Evolutionary conservation across 2,113 vertebrate genomes (phyloP).

Genomic region (Carassius gibelio): DNA sequence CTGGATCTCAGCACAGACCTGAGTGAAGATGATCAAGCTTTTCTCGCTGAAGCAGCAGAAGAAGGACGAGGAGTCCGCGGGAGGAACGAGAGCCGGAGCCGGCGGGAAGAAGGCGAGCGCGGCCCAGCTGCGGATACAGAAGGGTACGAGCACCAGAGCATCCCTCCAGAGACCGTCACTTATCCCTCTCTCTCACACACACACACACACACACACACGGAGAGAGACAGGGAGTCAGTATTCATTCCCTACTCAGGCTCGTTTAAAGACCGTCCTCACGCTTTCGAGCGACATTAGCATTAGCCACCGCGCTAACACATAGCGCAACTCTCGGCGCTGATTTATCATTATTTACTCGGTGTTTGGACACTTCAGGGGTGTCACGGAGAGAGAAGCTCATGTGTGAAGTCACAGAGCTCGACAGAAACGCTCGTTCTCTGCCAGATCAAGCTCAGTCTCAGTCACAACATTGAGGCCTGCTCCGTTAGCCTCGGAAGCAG

Average conservation of each 20-base stretch:
- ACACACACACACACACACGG: not conserved
- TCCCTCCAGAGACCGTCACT: not conserved
- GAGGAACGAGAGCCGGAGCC: conserved; percentile 86
- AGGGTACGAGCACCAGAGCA: conserved; percentile 76
- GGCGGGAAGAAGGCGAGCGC: conserved; percentile 91
- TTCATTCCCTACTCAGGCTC: too few species aligned
- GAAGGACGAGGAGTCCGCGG: conserved; percentile 97
- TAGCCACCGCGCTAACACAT: not conserved
- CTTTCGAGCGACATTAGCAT: not conserved
- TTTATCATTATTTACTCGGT: not conserved
- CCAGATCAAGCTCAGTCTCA: not conserved
- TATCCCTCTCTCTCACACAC: not conserved
- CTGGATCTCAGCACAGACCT: conserved; percentile 22
- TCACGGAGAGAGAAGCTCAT: not conserved
- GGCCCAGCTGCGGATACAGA: conserved; percentile 94
- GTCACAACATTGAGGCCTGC: conserved; percentile 1
- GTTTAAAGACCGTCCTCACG: not conserved
- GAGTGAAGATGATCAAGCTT: conserved; percentile 90
- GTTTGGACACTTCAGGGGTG: not conserved
- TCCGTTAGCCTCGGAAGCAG: too few species aligned
- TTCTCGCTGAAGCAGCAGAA: conserved; percentile 98
- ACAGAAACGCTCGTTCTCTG: not conserved
- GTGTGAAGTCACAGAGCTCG: not conserved
- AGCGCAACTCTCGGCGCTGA: not conserved
- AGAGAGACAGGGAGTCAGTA: too few species aligned